Percentiles rank a stretch among this genome's conserved stretches.
phyloP scores from a whole-genome alignment of 2,113 vertebrate species.

The Nannospalax galili region DNA sequence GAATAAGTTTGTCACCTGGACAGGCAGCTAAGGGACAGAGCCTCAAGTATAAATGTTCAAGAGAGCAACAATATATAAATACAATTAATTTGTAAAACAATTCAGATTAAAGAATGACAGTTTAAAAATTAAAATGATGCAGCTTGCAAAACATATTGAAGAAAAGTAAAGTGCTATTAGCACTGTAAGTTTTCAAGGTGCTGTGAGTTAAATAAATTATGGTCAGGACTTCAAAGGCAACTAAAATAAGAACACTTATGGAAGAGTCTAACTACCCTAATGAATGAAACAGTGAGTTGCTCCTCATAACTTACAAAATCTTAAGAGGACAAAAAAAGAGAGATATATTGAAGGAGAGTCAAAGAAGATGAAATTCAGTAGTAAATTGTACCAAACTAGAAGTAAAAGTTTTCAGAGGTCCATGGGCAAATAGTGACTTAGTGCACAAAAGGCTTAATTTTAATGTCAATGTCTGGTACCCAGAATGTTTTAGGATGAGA shows the following conservation, averaged over 20 bases:
- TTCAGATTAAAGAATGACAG: neutral
- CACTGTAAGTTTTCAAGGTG: constrained; percentile 10
- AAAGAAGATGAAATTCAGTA: neutral
- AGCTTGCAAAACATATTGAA: constrained; percentile 3
- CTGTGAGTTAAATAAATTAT: neutral
- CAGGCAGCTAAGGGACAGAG: neutral
- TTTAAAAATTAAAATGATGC: constrained; percentile 5
- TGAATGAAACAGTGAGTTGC: neutral
- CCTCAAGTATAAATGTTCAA: neutral
- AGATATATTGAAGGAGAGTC: neutral
- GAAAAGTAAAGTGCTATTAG: neutral
- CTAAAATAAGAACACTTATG: neutral
- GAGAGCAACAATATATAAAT: neutral
- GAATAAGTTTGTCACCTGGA: neutral
- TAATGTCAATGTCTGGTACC: neutral
- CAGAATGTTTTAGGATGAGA: neutral
- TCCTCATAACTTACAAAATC: neutral
- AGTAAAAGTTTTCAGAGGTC: neutral
- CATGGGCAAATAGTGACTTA: neutral
- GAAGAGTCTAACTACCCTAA: neutral
- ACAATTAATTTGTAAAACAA: neutral
- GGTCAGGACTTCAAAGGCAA: neutral
- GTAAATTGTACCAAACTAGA: neutral
- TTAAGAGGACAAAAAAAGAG: neutral
- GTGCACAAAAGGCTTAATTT: neutral